phyloP scores from a whole-genome alignment of 2,113 vertebrate genomes.

The Semnornis frantzii region DNA sequence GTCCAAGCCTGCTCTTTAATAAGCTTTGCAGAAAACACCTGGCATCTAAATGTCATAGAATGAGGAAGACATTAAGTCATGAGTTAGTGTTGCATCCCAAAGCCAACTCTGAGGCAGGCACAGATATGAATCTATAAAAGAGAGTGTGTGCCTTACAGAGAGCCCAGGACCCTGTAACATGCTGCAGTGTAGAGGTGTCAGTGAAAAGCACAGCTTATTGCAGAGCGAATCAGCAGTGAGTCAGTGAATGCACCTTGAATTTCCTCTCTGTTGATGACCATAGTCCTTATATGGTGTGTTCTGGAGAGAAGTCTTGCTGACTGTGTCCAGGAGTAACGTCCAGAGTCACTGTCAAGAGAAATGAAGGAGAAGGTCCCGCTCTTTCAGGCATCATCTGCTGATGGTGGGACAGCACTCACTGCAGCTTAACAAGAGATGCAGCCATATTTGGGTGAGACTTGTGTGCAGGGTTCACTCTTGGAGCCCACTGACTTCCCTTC shows the following conservation, averaged over 20 bases:
- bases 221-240: background rate
- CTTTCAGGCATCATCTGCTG: background rate
- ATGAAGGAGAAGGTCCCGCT: background rate
- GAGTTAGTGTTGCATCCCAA: conserved; percentile 18
- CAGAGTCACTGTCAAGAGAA: background rate
- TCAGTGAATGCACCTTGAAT: background rate
- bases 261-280: background rate
- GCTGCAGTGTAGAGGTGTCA: background rate
- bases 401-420: background rate
- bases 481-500: background rate
- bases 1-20: background rate
- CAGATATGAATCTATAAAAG: background rate
- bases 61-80: background rate
- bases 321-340: too few species aligned
- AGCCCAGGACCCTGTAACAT: background rate
- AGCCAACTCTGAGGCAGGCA: background rate
- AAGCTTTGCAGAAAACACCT: conserved; percentile 4
- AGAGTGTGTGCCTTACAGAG: background rate
- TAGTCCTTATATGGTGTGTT: rapidly evolving
- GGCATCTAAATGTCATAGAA: background rate
- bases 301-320: rapidly evolving
- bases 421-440: rapidly evolving
- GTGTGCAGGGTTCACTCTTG: background rate
- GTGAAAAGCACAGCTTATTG: background rate
- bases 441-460: background rate